Evolutionary conservation across 2,113 vertebrate species (phyloP), one percentile per base, ranked within the genome.

Genomic region (Heptranchias perlo): DNA sequence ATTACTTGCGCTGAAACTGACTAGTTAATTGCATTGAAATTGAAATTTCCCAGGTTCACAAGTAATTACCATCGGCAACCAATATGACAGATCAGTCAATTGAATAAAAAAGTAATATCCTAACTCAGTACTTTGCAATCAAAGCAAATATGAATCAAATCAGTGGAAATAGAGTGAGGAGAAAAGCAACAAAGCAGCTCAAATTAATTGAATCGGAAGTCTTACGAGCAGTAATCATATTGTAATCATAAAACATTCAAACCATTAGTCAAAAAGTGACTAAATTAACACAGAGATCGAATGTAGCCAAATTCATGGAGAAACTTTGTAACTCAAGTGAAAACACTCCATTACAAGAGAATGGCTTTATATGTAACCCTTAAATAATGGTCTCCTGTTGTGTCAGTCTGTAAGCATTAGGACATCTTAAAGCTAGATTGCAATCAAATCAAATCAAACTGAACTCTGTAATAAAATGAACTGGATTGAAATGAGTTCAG

Each of bases 21-120:
- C 89, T 61, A 62, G 14, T 21, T 92, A 92, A 92, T 92, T 92
- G 89, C 54, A 92, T 92, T 16, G 58, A 61, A 93, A 62, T 93
- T 93, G 89, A 93, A 93, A 93, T 62, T 39, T 93, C 54, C 61
- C 35, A 93, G 58, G 16, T 64, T 61, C n/a, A n/a, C 58, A 61
- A 62, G 89, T 93, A 93, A 62, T 93, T 93, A 93, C 89, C 11
- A 93, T 1, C 58, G n/a, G 58, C 54, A 39, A 93, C 89, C 35
- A 93, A 93, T 62, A 62, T 8, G n/a, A 7, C 54, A 93, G 58
- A 62, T 62, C 58, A 93, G 58, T 93, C 89, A 93, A n/a, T 93
- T 39, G 89, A 93, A 93, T 93, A 62, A 61, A 18, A 93, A 93
- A 62, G 89, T 39, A 93, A 93, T 93, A 93, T 93, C 35, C 52